These are phyloP conservation scores for Arvicanthis niloticus DNA, from an alignment of 2,113 vertebrate species.

Conservation along the genomic window DNA sequence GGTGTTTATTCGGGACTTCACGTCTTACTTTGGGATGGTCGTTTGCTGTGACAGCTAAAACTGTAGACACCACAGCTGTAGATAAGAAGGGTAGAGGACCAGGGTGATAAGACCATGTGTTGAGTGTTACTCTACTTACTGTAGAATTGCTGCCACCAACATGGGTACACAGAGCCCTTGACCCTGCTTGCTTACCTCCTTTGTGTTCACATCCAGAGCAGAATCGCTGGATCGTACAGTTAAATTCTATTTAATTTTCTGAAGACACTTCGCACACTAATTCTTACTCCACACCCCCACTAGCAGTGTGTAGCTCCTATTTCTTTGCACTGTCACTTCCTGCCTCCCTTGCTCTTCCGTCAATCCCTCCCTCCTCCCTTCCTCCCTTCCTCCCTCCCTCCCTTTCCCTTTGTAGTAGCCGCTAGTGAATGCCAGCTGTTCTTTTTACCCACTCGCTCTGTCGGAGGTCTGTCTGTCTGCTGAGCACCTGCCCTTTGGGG, in stretches of 20 bases:
- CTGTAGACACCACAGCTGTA: background rate
- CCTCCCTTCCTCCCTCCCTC: background rate
- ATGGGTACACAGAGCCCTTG: background rate
- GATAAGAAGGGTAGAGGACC: background rate
- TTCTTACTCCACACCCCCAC: background rate
- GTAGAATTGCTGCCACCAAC: background rate
- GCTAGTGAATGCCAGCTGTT: background rate
- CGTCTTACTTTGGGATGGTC: background rate
- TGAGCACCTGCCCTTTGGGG: background rate
- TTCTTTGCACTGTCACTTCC: background rate
- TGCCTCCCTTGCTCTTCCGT: background rate
- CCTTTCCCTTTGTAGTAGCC: background rate
- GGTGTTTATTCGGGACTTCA: background rate
- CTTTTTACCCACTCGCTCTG: background rate
- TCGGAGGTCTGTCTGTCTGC: background rate
- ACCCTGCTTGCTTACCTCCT: background rate
- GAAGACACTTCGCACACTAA: background rate
- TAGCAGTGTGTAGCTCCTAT: no score
- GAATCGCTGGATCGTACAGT: background rate
- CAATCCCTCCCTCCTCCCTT: no score
- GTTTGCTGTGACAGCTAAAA: background rate
- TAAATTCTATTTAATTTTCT: background rate
- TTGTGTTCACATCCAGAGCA: background rate
- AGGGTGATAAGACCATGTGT: no score
- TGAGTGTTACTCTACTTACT: background rate